Percentiles rank a stretch among this genome's conserved stretches.
These are phyloP conservation scores for Ceyx cyanopectus DNA, from an alignment of 2,113 vertebrate genomes.

Conservation along the genomic window DNA sequence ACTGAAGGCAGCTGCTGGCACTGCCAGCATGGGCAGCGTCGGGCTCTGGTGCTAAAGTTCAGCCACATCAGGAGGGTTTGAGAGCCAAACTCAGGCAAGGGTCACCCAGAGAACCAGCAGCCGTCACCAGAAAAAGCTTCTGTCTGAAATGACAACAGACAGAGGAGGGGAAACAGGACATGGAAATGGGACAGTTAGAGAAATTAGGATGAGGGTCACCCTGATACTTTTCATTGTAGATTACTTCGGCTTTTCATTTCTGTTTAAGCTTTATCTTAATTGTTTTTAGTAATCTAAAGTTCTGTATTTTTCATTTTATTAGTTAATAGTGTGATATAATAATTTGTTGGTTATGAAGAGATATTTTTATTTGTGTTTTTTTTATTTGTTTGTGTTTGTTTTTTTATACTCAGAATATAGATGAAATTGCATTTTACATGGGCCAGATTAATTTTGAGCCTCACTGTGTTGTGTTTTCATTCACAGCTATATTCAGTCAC, in stretches of 20 bases:
- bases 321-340: neutral
- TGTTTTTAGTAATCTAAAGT: neutral
- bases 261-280: neutral
- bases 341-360: too few species aligned
- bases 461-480: neutral
- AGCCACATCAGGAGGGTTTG: neutral
- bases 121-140: neutral
- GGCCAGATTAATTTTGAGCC: neutral
- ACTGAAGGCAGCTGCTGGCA: neutral
- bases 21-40: accelerated
- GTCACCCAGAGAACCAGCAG: neutral
- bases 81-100: neutral
- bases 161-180: neutral
- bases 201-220: neutral
- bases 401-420: neutral
- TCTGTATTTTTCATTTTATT: neutral
- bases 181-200: neutral
- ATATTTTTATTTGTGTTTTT: neutral
- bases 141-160: neutral
- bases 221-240: neutral
- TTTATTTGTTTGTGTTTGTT: neutral
- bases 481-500: neutral
- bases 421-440: neutral
- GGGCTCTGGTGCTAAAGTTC: neutral
- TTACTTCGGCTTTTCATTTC: neutral